Percentiles rank a stretch among this genome's conserved stretches.
These are phyloP conservation scores for Plumapathes pennacea DNA, from an alignment of 92 coral and sea anemone genomes.

Conservation along the genomic window DNA sequence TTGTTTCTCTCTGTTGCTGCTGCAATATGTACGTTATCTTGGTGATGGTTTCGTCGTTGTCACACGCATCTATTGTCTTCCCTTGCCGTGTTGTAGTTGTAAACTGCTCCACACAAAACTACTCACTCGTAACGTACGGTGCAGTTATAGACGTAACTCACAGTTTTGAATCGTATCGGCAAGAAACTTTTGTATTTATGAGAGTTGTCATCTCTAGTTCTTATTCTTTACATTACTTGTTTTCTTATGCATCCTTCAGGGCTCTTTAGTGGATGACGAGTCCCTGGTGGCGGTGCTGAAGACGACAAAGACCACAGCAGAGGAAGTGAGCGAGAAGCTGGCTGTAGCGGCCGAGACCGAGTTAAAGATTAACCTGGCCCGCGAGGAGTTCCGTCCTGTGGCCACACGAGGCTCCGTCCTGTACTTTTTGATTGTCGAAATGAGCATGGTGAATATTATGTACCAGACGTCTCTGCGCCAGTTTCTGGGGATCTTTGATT, in stretches of 20 bases:
- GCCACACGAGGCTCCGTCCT: conserved; percentile 88
- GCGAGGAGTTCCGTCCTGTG: conserved; percentile 93
- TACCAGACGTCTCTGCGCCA: conserved; percentile 87
- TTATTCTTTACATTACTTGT: not conserved
- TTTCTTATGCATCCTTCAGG: conserved; percentile 32
- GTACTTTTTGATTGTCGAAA: conserved; percentile 88
- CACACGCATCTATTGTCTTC: no score
- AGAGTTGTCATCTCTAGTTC: not conserved
- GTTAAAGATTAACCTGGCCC: conserved; percentile 82
- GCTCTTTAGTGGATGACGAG: conserved; percentile 85
- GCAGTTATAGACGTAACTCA: no score
- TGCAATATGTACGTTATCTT: no score
- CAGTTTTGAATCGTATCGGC: not conserved
- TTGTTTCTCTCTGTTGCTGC: no score
- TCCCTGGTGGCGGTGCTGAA: conserved; percentile 88
- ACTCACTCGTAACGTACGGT: no score
- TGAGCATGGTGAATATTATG: conserved; percentile 93
- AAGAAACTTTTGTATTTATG: not conserved
- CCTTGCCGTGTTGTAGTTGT: no score
- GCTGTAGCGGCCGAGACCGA: conserved; percentile 93
- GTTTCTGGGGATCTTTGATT: conserved; percentile 81
- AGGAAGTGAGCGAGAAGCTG: conserved; percentile 91
- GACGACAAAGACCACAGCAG: conserved; percentile 85
- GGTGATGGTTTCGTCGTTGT: no score
- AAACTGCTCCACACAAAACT: no score